Conservation (phyloP, 92 coral and sea anemone genomes). For the Paragorgia papillata region DNA sequence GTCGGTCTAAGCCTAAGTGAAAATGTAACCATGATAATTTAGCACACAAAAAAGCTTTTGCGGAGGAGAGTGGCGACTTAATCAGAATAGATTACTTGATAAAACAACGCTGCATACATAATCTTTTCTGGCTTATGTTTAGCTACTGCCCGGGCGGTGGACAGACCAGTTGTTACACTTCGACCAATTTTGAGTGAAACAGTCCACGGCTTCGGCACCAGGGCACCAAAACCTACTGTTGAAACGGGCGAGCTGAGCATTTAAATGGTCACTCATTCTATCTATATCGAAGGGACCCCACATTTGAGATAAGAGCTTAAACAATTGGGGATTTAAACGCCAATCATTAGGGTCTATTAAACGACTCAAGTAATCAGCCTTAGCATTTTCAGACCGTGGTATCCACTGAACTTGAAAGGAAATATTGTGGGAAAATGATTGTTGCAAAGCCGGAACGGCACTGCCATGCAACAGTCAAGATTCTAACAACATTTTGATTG, state of each 20-base stretch:
- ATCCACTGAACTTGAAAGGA: constrained; percentile 32
- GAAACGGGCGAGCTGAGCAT: constrained; percentile 46
- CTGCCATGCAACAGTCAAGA: neutral
- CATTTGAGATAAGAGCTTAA: neutral
- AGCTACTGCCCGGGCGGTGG: constrained; percentile 59
- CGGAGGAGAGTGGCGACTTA: no score
- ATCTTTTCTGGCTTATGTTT: no score
- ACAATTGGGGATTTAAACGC: neutral
- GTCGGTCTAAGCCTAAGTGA: no score
- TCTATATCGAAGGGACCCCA: constrained; percentile 64
- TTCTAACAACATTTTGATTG: constrained; percentile 3
- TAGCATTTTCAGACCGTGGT: constrained; percentile 18
- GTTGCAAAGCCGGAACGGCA: neutral
- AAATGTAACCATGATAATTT: no score
- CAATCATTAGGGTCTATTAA: constrained; percentile 2
- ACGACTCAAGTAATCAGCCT: constrained; percentile 24
- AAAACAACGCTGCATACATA: no score
- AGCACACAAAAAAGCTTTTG: no score
- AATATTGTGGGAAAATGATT: neutral
- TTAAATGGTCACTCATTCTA: constrained; percentile 48
- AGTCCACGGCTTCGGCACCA: no score
- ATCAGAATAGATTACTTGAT: no score
- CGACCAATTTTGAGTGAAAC: constrained; percentile 61
- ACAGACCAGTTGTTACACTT: constrained; percentile 52
- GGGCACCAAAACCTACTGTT: constrained; percentile 57